phyloP scores from a whole-genome alignment of 1,140 invertebrate species.

The Dendrolimus punctatus region DNA sequence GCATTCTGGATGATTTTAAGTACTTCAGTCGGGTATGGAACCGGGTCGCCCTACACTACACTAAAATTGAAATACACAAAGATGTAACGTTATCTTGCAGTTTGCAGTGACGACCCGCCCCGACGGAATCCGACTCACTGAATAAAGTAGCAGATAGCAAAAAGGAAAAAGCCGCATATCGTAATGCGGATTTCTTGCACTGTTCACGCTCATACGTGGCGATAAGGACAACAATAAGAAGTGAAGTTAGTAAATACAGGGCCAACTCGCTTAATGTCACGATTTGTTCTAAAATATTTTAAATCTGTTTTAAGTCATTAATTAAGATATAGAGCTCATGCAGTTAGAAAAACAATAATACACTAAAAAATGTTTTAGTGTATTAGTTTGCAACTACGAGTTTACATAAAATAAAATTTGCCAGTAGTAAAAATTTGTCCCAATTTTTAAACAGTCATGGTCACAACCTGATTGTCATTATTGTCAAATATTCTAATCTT shows the following conservation, averaged over 20 bases:
- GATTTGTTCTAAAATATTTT: constrained; percentile 1
- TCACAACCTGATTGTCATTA: too few relatives aligned
- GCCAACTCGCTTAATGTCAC: neutral
- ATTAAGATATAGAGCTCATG: too few relatives aligned
- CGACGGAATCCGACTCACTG: constrained; percentile 51
- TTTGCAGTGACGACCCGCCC: constrained; percentile 63
- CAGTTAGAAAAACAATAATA: too few relatives aligned
- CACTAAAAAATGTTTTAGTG: too few relatives aligned
- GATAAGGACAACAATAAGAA: neutral
- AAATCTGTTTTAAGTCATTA: neutral
- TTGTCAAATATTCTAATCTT: too few relatives aligned
- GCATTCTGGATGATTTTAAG: constrained; percentile 56
- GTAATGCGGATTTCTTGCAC: constrained; percentile 22
- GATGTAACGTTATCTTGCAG: constrained; percentile 26
- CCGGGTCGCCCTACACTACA: constrained; percentile 57
- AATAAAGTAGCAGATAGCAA: constrained; percentile 26
- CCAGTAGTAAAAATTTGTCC: too few relatives aligned
- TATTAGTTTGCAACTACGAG: too few relatives aligned
- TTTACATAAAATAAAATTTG: too few relatives aligned
- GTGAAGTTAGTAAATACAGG: constrained; percentile 1
- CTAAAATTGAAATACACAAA: constrained; percentile 46
- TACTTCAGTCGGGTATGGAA: constrained; percentile 47
- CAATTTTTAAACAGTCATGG: too few relatives aligned
- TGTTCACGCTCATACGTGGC: constrained; percentile 6
- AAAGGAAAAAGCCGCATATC: constrained; percentile 20